Conservation (phyloP, 2,888 invertebrate species). For the Aelia acuminata region DNA sequence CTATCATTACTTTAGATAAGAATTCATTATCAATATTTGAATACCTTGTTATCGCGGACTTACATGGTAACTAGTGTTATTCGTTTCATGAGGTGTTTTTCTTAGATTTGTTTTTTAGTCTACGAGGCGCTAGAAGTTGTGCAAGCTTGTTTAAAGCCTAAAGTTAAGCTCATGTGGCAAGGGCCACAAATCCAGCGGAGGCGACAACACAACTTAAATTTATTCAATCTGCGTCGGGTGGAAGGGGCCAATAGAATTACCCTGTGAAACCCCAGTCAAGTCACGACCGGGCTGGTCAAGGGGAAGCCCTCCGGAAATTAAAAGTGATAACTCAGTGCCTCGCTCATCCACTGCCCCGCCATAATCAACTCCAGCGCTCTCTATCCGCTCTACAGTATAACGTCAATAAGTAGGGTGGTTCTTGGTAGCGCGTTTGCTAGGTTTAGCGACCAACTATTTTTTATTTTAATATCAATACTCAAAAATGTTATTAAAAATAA, state of each 20-base stretch:
- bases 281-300: slow-evolving; percentile 36
- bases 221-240: slow-evolving; percentile 38
- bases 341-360: slow-evolving; percentile 22
- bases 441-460: background rate
- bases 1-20: too few species aligned
- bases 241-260: slow-evolving; percentile 24
- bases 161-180: background rate
- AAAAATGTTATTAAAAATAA: background rate
- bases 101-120: too few species aligned
- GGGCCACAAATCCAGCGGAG: background rate
- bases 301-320: slow-evolving; percentile 51
- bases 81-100: too few species aligned
- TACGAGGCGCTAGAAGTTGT: too few species aligned
- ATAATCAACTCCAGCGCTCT: slow-evolving; percentile 47
- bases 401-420: slow-evolving; percentile 13
- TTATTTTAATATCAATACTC: background rate
- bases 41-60: too few species aligned
- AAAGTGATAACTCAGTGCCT: slow-evolving; percentile 52
- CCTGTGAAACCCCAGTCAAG: background rate
- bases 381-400: slow-evolving; percentile 6
- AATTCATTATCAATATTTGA: too few species aligned
- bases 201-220: slow-evolving; percentile 43
- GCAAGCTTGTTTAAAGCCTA: background rate
- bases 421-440: background rate
- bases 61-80: too few species aligned